Evolutionary conservation across 2,113 vertebrate genomes (phyloP).

Genomic region (Anolis sagrei): DNA sequence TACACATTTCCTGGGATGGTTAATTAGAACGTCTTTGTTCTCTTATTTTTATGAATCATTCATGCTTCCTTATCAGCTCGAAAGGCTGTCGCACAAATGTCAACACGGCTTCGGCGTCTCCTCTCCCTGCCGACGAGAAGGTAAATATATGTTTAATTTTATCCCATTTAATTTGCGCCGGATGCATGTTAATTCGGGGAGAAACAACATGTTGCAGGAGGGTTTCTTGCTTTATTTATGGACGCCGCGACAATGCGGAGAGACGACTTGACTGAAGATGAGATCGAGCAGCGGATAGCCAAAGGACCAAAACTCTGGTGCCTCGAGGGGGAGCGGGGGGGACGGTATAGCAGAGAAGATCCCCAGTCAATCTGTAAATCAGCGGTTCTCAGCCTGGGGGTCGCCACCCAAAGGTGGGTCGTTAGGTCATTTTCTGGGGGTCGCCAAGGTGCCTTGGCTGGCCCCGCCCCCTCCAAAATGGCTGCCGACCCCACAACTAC

Average conservation of each 20-base stretch:
- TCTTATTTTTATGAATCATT: slow-evolving; percentile 53
- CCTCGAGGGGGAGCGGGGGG: too few species aligned
- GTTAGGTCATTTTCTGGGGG: too few species aligned
- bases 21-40: slow-evolving; percentile 12
- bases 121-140: not conserved
- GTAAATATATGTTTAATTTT: slow-evolving; percentile 54
- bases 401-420: too few species aligned
- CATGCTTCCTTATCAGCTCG: slow-evolving; percentile 44
- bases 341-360: too few species aligned
- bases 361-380: too few species aligned
- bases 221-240: not conserved
- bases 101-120: slow-evolving; percentile 38
- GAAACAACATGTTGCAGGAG: slow-evolving; percentile 1
- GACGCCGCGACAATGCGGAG: not conserved
- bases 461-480: too few species aligned
- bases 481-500: too few species aligned
- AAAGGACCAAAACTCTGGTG: too few species aligned
- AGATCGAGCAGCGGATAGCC: slow-evolving; percentile 6
- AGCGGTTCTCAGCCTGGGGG: too few species aligned
- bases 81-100: slow-evolving; percentile 51
- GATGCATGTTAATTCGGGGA: slow-evolving; percentile 43
- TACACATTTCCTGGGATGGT: slow-evolving; percentile 18
- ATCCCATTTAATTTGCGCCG: slow-evolving; percentile 41
- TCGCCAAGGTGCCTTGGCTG: too few species aligned
- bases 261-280: fast-evolving